Percentiles rank a stretch among this genome's conserved stretches.
These are phyloP conservation scores for Pyrocoelia pectoralis DNA, from an alignment of 2,888 invertebrate species.

Conservation along the genomic window DNA sequence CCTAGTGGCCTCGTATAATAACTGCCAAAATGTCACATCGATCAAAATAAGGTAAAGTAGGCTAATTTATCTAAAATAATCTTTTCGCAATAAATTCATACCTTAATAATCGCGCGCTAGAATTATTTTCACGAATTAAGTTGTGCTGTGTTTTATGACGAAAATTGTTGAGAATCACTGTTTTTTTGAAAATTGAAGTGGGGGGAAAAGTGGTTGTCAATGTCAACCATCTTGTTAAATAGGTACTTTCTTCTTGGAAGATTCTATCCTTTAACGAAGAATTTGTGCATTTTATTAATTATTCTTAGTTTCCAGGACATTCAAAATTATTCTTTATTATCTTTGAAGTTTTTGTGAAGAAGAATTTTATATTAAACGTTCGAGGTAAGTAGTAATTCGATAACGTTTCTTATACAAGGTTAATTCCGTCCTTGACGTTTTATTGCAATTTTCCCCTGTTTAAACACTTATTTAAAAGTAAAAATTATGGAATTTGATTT, in stretches of 20 bases:
- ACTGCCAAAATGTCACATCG: too few relatives aligned
- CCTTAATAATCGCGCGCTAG: too few relatives aligned
- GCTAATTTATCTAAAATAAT: too few relatives aligned
- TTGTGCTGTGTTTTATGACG: too few relatives aligned
- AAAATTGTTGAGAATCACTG: background rate
- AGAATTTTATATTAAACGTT: conserved; percentile 6
- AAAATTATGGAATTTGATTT: too few relatives aligned
- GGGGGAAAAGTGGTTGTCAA: background rate
- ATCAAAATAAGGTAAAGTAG: too few relatives aligned
- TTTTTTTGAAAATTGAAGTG: background rate
- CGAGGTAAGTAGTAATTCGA: conserved; percentile 14
- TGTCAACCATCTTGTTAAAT: background rate
- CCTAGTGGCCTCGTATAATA: too few relatives aligned
- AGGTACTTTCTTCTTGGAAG: background rate
- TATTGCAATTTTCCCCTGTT: background rate
- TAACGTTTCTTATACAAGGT: conserved; percentile 5
- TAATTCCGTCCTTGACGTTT: background rate
- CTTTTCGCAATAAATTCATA: too few relatives aligned
- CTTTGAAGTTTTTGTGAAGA: conserved; percentile 8
- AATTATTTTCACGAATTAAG: too few relatives aligned
- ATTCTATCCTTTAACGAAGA: background rate
- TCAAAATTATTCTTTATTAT: background rate
- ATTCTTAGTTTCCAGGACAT: background rate
- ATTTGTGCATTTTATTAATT: conserved; percentile 3
- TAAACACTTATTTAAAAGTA: background rate